Conservation (phyloP, 2,113 vertebrate genomes). For the Corythaeola cristata region DNA sequence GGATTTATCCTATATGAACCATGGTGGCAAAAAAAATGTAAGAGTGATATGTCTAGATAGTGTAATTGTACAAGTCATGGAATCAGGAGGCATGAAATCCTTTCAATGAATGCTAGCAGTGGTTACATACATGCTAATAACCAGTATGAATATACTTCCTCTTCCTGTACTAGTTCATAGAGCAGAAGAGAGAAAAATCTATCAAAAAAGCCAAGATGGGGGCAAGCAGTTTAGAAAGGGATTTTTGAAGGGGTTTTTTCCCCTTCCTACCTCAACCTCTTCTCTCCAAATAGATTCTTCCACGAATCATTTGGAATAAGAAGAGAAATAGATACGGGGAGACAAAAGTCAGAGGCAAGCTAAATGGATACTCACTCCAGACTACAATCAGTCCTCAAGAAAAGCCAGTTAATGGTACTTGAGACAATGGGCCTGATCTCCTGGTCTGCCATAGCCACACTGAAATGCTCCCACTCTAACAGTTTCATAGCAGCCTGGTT, state of each 20-base stretch:
- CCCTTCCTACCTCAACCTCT: not conserved
- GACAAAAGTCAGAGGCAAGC: constrained; percentile 30
- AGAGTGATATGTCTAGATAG: not conserved
- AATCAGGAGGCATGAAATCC: not conserved
- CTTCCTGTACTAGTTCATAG: not conserved
- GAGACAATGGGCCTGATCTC: constrained; percentile 30
- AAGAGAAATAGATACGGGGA: constrained; percentile 16
- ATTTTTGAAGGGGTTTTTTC: constrained; percentile 14
- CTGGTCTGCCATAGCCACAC: not conserved
- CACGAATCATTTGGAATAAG: constrained; percentile 17
- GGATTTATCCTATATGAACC: not conserved
- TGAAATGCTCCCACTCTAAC: not conserved
- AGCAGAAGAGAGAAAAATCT: not conserved
- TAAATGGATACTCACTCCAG: constrained; percentile 46
- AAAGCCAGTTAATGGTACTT: constrained; percentile 53
- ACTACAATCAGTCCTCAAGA: constrained; percentile 28
- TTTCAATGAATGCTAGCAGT: not conserved
- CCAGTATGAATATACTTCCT: not conserved
- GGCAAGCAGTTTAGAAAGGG: constrained; percentile 5
- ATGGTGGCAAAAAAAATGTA: not conserved
- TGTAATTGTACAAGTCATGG: not conserved
- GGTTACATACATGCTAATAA: not conserved
- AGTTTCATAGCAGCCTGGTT: not conserved
- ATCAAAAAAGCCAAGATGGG: not conserved
- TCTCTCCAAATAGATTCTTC: constrained; percentile 30